Conservation (phyloP, 2,113 vertebrate species). For the Phaethornis superciliosus region DNA sequence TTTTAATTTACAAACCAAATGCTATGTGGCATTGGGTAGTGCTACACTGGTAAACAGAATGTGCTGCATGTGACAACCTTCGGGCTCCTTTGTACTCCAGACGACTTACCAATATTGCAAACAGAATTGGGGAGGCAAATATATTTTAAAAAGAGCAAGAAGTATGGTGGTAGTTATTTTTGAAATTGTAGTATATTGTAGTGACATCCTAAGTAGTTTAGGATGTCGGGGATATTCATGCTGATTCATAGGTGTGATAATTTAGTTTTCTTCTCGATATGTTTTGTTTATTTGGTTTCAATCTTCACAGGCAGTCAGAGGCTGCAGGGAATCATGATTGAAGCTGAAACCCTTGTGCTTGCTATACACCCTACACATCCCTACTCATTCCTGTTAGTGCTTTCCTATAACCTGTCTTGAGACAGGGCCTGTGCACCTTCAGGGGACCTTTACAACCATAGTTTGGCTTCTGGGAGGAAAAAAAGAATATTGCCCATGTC, state of each 20-base stretch:
- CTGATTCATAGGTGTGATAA: neutral
- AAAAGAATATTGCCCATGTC: neutral
- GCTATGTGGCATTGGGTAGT: neutral
- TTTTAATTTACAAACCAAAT: constrained; percentile 24
- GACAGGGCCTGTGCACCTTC: neutral
- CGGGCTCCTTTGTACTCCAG: neutral
- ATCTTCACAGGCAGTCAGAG: neutral
- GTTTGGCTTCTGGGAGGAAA: neutral
- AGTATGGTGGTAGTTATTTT: neutral
- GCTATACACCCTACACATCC: neutral
- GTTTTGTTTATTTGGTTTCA: neutral
- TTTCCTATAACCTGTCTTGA: neutral
- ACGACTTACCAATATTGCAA: neutral
- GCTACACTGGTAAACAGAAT: neutral
- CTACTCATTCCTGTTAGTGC: neutral
- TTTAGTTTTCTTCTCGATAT: neutral
- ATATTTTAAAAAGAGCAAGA: neutral
- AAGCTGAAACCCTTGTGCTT: neutral
- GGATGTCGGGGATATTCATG: neutral
- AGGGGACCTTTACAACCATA: neutral
- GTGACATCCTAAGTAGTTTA: neutral
- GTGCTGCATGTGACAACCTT: neutral
- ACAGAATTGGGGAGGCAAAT: neutral
- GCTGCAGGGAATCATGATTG: neutral
- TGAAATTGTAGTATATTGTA: neutral